Evolutionary conservation across 2,797 vertebrate species (phyloP).

Genomic region (Selene dorsalis): DNA sequence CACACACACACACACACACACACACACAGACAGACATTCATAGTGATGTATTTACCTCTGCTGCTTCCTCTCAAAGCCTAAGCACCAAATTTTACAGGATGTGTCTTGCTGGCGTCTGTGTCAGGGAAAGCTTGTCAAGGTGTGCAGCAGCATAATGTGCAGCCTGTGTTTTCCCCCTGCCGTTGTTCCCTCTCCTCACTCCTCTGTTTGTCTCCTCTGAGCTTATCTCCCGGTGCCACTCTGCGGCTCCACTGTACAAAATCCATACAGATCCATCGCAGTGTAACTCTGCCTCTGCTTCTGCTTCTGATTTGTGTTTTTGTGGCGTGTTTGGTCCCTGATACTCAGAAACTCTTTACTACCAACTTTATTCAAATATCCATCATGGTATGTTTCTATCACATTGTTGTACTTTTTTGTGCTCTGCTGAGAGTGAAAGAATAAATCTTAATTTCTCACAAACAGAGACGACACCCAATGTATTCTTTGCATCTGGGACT

Average conservation of each 20-base stretch:
- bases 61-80: slow-evolving; percentile 7
- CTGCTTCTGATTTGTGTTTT: slow-evolving; percentile 27
- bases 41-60: slow-evolving; percentile 11
- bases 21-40: neutral
- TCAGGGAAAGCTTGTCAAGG: slow-evolving; percentile 60
- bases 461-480: neutral
- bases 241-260: slow-evolving; percentile 28
- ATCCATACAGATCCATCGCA: slow-evolving; percentile 40
- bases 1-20: slow-evolving; percentile 20
- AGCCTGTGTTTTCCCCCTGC: slow-evolving; percentile 14
- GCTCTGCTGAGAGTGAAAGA: neutral
- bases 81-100: slow-evolving; percentile 21
- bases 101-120: slow-evolving; percentile 28
- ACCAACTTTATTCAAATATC: neutral
- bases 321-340: neutral
- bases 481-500: slow-evolving; percentile 2
- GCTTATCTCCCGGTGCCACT: slow-evolving; percentile 61
- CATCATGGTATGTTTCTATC: neutral
- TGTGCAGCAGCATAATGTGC: slow-evolving; percentile 54
- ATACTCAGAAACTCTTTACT: neutral
- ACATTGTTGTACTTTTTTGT: neutral
- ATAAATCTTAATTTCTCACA: neutral
- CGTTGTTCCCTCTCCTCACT: slow-evolving; percentile 24
- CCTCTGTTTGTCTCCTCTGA: slow-evolving; percentile 33
- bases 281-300: neutral